Base-by-base conservation (phyloP, 2,113 vertebrate genomes). In the Bothrops jararaca region DNA sequence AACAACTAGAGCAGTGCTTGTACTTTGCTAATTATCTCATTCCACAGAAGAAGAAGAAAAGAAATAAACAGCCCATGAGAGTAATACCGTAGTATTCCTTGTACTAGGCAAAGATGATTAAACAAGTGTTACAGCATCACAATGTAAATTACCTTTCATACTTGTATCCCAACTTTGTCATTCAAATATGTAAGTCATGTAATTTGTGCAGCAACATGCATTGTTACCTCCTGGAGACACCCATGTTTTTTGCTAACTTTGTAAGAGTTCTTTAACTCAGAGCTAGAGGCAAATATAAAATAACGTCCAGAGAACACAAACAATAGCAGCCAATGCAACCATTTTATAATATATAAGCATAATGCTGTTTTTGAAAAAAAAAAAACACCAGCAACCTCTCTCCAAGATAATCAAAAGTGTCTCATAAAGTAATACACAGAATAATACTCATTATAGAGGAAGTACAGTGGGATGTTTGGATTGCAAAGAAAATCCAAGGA, bases 321-420 rank as follows among this genome's bases (percentile, higher is more conserved):
- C 10, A 0, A 91, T 93, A 95, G 91, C 7, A 92, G 97, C 96
- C 97, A 97, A 94, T 89, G 89, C 86, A 95, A 96, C 95, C 96
- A 96, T 56, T 50, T 92, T 93, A 92, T 22, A 86, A 95, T 94
- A 93, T 39, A 39, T 80, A 80, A 1, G 7, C 42, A 9, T 42
- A 80, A 80, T 94, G 93, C 95, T 94, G 95, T 23, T 89, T 6
- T 86, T 39, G 8, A 34, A 56, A 39, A 56, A 42, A 95, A 95
- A 95, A 29, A 64, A 45, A 0, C 3, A 26, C 11, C 20, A 94
- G 91, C 91, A 80, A 24, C 86, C 86, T 93, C 92, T 95, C 94
- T 97, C 96, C 97, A 97, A 97, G 96, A 96, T 97, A 97, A 98
- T 97, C 97, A 95, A 90, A 96, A 93, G 93, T 53, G 93, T 89